Evolutionary conservation across 2,797 vertebrate species (phyloP).

Genomic region (Periophthalmus magnuspinnatus): DNA sequence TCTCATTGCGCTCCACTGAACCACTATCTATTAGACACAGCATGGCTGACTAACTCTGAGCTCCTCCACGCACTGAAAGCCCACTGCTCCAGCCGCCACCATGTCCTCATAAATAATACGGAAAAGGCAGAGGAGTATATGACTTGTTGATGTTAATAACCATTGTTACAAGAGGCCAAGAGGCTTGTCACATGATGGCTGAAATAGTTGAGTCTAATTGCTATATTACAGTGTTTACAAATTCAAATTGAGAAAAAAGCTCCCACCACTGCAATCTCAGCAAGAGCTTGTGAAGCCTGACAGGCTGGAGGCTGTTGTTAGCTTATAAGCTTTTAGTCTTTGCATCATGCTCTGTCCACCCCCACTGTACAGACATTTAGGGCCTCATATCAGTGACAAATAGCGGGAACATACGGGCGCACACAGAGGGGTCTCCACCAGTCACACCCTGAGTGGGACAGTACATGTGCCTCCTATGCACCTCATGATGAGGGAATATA

Average conservation of each 20-base stretch:
- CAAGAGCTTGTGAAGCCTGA: not conserved
- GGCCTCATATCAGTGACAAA: not conserved
- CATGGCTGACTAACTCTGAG: slow-evolving; percentile 67
- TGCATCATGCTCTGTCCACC: not conserved
- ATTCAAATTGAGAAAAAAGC: not conserved
- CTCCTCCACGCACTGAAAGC: slow-evolving; percentile 2
- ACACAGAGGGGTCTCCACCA: not conserved
- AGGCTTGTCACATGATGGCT: not conserved
- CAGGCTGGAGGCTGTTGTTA: not conserved
- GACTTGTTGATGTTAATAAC: slow-evolving; percentile 1
- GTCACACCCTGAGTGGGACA: not conserved
- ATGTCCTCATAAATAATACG: slow-evolving; percentile 5
- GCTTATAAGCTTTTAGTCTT: not conserved
- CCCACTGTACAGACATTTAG: not conserved
- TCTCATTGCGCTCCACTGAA: slow-evolving; percentile 60
- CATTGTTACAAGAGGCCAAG: not conserved
- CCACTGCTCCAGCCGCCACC: slow-evolving; percentile 4
- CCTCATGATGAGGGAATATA: not conserved
- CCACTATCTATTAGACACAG: slow-evolving; percentile 63
- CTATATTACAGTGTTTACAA: not conserved
- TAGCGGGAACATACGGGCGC: not conserved
- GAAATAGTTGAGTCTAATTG: not conserved
- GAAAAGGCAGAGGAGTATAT: not conserved
- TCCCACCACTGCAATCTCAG: not conserved
- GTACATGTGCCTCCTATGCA: not conserved